Percentiles rank a stretch among this genome's conserved stretches.
phyloP scores from a whole-genome alignment of 2,113 vertebrate genomes.

The Megaptera novaeangliae region DNA sequence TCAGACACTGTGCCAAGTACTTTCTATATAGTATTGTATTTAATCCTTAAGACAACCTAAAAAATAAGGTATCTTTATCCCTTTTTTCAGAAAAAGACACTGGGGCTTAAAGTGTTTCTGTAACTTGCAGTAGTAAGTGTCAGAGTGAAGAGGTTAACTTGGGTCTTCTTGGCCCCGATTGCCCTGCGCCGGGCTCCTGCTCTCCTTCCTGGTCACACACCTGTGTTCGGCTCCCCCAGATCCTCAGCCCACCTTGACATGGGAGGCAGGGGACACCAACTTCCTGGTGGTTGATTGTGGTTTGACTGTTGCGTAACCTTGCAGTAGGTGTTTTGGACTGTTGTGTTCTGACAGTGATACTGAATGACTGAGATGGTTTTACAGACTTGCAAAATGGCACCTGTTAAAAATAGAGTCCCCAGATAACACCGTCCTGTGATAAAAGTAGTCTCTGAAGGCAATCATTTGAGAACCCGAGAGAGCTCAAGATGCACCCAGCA shows the following conservation, averaged over 20 bases:
- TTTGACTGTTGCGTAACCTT: neutral
- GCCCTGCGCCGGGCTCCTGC: neutral
- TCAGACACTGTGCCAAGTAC: neutral
- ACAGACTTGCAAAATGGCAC: neutral
- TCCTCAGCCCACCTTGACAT: neutral
- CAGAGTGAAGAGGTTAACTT: neutral
- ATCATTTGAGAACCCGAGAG: neutral
- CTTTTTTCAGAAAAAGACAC: neutral
- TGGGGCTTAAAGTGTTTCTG: neutral
- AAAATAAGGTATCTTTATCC: neutral
- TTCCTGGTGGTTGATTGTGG: neutral
- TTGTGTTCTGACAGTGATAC: neutral
- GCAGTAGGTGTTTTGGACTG: neutral
- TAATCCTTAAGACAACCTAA: neutral
- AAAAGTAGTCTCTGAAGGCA: neutral
- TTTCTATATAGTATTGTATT: neutral
- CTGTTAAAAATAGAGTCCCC: conserved; percentile 48
- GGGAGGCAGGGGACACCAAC: neutral
- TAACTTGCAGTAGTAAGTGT: neutral
- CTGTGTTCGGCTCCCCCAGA: neutral
- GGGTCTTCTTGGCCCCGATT: neutral
- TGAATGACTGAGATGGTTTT: neutral
- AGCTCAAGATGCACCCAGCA: neutral
- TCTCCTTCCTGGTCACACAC: neutral
- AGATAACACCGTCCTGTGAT: neutral